These are phyloP conservation scores for Pseudococcus viburni DNA, from an alignment of 2,888 invertebrate genomes.

Conservation along the genomic window DNA sequence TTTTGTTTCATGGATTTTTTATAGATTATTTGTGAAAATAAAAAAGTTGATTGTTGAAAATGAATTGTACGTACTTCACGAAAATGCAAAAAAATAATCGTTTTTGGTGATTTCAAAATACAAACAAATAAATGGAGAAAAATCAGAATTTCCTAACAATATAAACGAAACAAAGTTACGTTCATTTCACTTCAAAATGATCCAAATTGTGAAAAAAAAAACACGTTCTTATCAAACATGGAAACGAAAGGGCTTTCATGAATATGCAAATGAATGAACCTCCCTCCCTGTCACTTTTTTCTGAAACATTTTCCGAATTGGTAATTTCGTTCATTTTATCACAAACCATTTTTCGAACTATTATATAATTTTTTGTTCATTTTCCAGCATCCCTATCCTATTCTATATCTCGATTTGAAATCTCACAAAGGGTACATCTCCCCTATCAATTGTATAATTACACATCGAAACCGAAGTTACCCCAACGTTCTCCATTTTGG, in stretches of 20 bases:
- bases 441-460: constrained; percentile 2
- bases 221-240: background rate
- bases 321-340: background rate
- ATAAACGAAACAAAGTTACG: background rate
- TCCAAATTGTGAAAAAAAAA: background rate
- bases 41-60: too few relatives aligned
- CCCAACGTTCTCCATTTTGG: constrained; percentile 21
- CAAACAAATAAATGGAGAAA: too few relatives aligned
- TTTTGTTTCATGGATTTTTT: too few relatives aligned
- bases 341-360: background rate
- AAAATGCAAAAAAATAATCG: too few relatives aligned
- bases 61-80: too few relatives aligned
- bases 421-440: background rate
- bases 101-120: too few relatives aligned
- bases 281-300: background rate
- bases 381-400: background rate
- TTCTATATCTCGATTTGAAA: background rate
- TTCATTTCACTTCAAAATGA: background rate
- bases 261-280: background rate
- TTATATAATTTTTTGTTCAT: background rate
- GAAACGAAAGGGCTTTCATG: background rate
- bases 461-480: background rate
- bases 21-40: too few relatives aligned
- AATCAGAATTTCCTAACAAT: too few relatives aligned
- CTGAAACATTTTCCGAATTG: background rate